Evolutionary conservation across 2,113 vertebrate species (phyloP).

Genomic region (Corythoichthys haematopterus): DNA sequence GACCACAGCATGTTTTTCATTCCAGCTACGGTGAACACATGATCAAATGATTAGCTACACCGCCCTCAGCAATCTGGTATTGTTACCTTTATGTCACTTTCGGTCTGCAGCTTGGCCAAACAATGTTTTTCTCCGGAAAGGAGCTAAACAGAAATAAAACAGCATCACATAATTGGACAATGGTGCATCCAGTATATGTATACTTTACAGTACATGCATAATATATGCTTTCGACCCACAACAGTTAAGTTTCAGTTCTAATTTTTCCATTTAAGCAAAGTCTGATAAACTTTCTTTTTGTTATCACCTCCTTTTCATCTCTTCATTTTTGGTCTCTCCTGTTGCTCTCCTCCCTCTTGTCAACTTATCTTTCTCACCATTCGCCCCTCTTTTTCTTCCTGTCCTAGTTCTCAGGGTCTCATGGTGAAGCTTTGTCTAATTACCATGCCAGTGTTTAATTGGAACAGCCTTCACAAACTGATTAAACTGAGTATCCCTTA

Average conservation of each 20-base stretch:
- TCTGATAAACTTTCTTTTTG: neutral
- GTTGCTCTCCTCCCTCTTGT: neutral
- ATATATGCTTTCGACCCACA: constrained; percentile 10
- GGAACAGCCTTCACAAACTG: constrained; percentile 59
- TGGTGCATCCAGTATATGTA: too few relatives aligned
- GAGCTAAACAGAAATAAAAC: too few relatives aligned
- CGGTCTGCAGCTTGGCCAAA: too few relatives aligned
- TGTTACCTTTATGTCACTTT: too few relatives aligned
- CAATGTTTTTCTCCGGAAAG: too few relatives aligned
- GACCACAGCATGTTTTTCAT: too few relatives aligned
- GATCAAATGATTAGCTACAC: too few relatives aligned
- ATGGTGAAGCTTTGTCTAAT: constrained; percentile 69
- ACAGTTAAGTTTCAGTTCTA: neutral
- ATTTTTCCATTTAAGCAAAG: neutral
- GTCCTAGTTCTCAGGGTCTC: constrained; percentile 67
- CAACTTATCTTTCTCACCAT: constrained; percentile 9
- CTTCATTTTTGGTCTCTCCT: constrained; percentile 16
- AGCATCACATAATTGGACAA: too few relatives aligned
- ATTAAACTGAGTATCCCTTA: constrained; percentile 44
- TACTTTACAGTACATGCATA: neutral
- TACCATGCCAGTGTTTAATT: constrained; percentile 65
- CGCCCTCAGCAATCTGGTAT: too few relatives aligned
- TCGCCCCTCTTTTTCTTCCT: constrained; percentile 32
- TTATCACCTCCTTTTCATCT: constrained; percentile 35
- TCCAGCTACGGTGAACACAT: too few relatives aligned